phyloP scores from a whole-genome alignment of 2,113 vertebrate genomes.

The Lepus europaeus region DNA sequence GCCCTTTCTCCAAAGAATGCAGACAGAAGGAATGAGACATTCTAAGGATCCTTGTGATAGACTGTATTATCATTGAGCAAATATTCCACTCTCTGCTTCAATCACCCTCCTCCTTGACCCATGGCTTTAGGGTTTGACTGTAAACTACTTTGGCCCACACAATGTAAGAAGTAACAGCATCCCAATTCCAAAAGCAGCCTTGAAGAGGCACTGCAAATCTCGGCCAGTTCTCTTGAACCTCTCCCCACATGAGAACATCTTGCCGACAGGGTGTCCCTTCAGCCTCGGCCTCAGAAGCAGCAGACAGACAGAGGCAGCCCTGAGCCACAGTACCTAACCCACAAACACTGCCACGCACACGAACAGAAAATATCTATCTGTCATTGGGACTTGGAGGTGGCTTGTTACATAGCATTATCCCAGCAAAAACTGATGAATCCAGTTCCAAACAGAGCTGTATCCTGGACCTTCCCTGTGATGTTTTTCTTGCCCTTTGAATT shows the following conservation, averaged over 20 bases:
- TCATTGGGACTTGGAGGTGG: background rate
- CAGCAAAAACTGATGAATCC: background rate
- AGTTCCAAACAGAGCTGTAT: background rate
- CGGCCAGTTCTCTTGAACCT: background rate
- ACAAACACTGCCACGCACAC: background rate
- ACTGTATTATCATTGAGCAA: background rate
- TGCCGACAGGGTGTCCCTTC: background rate
- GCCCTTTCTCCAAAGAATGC: background rate
- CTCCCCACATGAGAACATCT: background rate
- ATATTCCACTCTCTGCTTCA: background rate
- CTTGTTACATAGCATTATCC: conserved; percentile 8
- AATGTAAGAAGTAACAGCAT: background rate
- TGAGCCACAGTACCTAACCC: background rate
- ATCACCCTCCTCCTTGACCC: background rate
- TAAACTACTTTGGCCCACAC: background rate
- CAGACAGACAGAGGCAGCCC: background rate
- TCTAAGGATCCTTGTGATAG: background rate
- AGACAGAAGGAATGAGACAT: background rate
- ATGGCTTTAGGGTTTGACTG: background rate
- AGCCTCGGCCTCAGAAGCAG: conserved; percentile 3
- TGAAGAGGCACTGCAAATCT: background rate
- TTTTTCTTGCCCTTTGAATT: conserved; percentile 21
- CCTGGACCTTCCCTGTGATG: background rate
- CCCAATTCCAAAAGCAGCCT: background rate
- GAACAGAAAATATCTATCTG: background rate